Evolutionary conservation across 2,888 invertebrate genomes (phyloP).

Genomic region (Thumatha senex): DNA sequence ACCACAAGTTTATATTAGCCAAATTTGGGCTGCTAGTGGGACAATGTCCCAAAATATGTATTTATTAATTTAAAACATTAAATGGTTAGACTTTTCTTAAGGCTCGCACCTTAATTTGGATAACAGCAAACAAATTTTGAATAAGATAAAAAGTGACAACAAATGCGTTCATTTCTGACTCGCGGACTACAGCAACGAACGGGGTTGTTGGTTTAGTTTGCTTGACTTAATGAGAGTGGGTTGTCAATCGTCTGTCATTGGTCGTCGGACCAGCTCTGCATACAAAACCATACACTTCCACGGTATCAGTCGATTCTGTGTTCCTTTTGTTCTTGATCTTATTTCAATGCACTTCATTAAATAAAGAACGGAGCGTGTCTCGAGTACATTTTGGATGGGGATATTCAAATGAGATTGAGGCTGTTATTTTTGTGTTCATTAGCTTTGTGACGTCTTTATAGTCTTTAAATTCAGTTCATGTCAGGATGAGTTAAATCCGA

Average conservation of each 20-base stretch:
- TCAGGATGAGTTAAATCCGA: background rate
- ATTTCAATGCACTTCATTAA: conserved; percentile 33
- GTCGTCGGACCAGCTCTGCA: conserved; percentile 26
- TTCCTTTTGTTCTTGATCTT: conserved; percentile 32
- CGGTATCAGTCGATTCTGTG: conserved; percentile 7
- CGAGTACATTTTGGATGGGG: conserved; percentile 28
- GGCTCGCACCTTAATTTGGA: no score
- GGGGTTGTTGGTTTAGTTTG: conserved; percentile 34
- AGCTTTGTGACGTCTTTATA: conserved; percentile 20
- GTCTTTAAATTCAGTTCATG: conserved; percentile 6
- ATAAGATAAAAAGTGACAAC: no score
- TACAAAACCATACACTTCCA: conserved; percentile 28
- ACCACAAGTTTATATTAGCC: no score
- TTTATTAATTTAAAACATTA: no score
- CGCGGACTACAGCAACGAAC: background rate
- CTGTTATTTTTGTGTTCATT: conserved; percentile 13
- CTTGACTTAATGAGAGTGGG: conserved; percentile 61
- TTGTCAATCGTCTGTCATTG: conserved; percentile 67
- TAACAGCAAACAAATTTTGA: no score
- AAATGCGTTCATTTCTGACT: no score
- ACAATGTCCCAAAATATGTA: no score
- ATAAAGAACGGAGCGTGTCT: conserved; percentile 25
- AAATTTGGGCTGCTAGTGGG: no score
- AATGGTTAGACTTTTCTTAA: no score
- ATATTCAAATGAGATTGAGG: conserved; percentile 34